Conservation (phyloP, 2,888 invertebrate species). For the Hartigia nigra region DNA sequence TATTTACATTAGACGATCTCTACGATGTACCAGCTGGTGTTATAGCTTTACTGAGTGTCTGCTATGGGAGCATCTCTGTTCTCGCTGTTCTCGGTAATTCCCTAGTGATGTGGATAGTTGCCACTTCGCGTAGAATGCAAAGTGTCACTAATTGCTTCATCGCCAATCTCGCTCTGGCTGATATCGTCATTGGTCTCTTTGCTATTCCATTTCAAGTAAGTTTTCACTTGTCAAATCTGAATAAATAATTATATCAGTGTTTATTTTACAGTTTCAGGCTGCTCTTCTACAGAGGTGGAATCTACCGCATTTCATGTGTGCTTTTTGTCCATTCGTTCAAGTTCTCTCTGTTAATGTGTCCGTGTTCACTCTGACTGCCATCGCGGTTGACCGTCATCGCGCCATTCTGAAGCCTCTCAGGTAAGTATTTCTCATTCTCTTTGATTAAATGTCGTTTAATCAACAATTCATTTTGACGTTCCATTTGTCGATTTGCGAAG, state of each 20-base stretch:
- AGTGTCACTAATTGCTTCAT: conserved; percentile 89
- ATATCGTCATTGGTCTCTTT: conserved; percentile 87
- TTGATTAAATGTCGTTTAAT: background rate
- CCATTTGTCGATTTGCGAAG: background rate
- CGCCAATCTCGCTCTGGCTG: conserved; percentile 86
- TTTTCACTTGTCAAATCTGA: background rate
- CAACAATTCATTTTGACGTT: background rate
- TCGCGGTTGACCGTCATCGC: conserved; percentile 86
- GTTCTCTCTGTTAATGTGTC: conserved; percentile 89
- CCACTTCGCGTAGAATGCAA: conserved; percentile 81
- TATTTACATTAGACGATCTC: conserved; percentile 68
- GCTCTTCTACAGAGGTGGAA: conserved; percentile 89
- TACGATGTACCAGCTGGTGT: conserved; percentile 82
- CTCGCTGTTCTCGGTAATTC: conserved; percentile 85
- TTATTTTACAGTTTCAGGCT: conserved; percentile 83
- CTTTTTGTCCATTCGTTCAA: conserved; percentile 89
- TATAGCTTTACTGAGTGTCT: conserved; percentile 78
- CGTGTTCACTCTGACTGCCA: conserved; percentile 87
- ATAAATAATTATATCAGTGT: background rate
- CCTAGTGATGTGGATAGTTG: conserved; percentile 87
- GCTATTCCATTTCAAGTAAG: conserved; percentile 83
- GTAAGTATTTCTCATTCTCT: conserved; percentile 63
- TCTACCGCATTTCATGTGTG: conserved; percentile 87
- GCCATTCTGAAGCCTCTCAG: conserved; percentile 80
- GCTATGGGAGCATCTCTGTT: conserved; percentile 86